A percentile compares a stretch with the other conserved stretches of the same genome.
phyloP scores from a whole-genome alignment of 2,888 invertebrate species.

The Selenia dentaria region DNA sequence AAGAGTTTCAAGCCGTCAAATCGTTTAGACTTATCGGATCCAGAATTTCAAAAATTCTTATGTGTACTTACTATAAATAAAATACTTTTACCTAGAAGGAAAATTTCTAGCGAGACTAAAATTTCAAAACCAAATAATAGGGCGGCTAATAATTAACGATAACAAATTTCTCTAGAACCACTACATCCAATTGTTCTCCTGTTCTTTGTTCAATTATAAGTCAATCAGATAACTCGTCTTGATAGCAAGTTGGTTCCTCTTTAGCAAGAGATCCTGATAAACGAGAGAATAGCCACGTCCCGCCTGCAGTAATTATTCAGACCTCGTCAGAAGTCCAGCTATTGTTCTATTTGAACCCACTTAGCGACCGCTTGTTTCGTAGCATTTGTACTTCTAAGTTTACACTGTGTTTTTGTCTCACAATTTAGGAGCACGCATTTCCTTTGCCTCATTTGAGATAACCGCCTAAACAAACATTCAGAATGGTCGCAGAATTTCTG shows the following conservation, averaged over 20 bases:
- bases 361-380: constrained; percentile 39
- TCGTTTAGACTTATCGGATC: no score
- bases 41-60: no score
- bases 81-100: no score
- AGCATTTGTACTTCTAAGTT: constrained; percentile 39
- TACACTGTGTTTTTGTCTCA: constrained; percentile 38
- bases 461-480: constrained; percentile 26
- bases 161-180: constrained; percentile 23
- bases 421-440: constrained; percentile 23
- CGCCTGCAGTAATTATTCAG: constrained; percentile 52
- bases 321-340: constrained; percentile 38
- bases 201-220: constrained; percentile 33
- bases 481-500: constrained; percentile 11
- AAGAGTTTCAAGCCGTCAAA: no score
- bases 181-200: constrained; percentile 30
- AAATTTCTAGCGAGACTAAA: neutral
- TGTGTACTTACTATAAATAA: no score
- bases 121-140: constrained; percentile 5
- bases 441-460: constrained; percentile 30
- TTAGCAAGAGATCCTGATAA: constrained; percentile 37
- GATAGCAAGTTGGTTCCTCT: constrained; percentile 30
- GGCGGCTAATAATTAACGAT: constrained; percentile 21
- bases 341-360: constrained; percentile 47
- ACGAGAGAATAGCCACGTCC: constrained; percentile 35
- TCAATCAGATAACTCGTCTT: constrained; percentile 31